A percentile compares a stretch with the other conserved stretches of the same genome.
phyloP scores from a whole-genome alignment of 2,797 vertebrate genomes.

The Tenualosa ilisha region DNA sequence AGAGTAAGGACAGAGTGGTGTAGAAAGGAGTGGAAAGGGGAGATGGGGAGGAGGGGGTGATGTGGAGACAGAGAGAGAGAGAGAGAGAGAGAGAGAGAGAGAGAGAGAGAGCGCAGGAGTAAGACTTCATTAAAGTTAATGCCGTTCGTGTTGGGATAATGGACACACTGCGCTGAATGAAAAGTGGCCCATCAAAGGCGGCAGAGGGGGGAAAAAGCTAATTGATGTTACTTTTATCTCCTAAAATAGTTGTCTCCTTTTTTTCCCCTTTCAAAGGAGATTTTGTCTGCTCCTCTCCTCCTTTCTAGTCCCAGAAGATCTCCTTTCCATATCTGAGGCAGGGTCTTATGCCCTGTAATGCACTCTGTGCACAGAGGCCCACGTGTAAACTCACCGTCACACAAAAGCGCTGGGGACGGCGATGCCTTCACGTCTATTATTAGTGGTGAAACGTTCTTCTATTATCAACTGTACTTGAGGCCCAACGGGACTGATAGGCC shows the following conservation, averaged over 20 bases:
- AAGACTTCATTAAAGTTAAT: slow-evolving; percentile 21
- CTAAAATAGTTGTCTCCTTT: slow-evolving; percentile 4
- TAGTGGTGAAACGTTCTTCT: slow-evolving; percentile 67
- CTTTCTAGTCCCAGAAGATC: background rate
- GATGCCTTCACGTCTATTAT: slow-evolving; percentile 65
- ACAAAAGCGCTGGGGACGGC: slow-evolving; percentile 56
- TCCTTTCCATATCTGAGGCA: slow-evolving; percentile 23
- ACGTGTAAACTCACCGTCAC: slow-evolving; percentile 61
- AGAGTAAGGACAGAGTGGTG: background rate
- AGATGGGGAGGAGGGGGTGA: background rate
- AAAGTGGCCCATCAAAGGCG: slow-evolving; percentile 29
- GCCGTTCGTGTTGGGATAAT: slow-evolving; percentile 22
- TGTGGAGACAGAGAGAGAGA: slow-evolving; percentile 50
- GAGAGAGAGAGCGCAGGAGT: slow-evolving; percentile 13
- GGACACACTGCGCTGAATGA: slow-evolving; percentile 26
- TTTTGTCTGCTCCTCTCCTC: slow-evolving; percentile 16
- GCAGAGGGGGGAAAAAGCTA: slow-evolving; percentile 4
- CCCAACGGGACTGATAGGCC: slow-evolving; percentile 65
- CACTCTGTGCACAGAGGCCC: slow-evolving; percentile 43
- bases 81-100: slow-evolving; percentile 27
- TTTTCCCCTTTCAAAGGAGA: slow-evolving; percentile 26
- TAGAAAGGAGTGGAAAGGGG: slow-evolving; percentile 21
- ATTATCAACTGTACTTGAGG: slow-evolving; percentile 72
- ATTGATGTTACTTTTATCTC: slow-evolving; percentile 36
- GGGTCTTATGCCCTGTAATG: slow-evolving; percentile 47